Evolutionary conservation across 64 coral and sea anemone genomes (phyloP), one percentile per base, ranked within the genome.

Genomic region (Dendronephthya gigantea): DNA sequence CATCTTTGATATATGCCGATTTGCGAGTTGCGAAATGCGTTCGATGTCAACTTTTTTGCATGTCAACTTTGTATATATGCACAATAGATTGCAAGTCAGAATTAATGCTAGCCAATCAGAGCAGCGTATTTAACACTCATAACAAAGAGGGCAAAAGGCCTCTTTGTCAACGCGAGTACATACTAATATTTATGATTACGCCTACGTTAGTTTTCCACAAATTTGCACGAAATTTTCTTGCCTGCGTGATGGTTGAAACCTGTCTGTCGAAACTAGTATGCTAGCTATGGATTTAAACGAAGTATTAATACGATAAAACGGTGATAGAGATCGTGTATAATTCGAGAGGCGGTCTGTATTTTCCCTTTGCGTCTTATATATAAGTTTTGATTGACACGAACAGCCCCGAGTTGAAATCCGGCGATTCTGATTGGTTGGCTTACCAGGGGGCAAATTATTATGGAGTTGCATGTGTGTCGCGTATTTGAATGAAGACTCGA

Each of bases 81-180:
- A 62, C 55, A 62, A 62, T n/a, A 62, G 19, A 62, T 27, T 62
- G 55, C 55, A 62, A 62, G 55, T 62, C 55, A n/a, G 55, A 62
- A 62, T 62, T 62, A 62, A 62, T 62, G 55, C 17, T 15, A 62
- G 19, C 55, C 55, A 62, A 62, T 62, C 55, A 62, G 6, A 62
- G 55, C 55, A 23, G 7, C 19, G 55, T 62, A 62, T 62, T 62
- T 19, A 19, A 27, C 55, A 7, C 55, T 22, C 19, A 4, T n/a
- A 62, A 62, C 55, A 62, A 62, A 62, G 55, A 62, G 55, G 55
- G 55, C 55, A 62, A 62, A 62, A 62, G 55, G 55, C 55, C 25
- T 27, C 55, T 62, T 62, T 62, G 55, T 62, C 55, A 62, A 2
- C 55, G 55, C 55, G 25, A 62, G 55, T 62, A n/a, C 15, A 58